Percentiles rank a stretch among this genome's conserved stretches.
Evolutionary conservation across 2,113 vertebrate genomes (phyloP).

Genomic region (Tupaia tana): DNA sequence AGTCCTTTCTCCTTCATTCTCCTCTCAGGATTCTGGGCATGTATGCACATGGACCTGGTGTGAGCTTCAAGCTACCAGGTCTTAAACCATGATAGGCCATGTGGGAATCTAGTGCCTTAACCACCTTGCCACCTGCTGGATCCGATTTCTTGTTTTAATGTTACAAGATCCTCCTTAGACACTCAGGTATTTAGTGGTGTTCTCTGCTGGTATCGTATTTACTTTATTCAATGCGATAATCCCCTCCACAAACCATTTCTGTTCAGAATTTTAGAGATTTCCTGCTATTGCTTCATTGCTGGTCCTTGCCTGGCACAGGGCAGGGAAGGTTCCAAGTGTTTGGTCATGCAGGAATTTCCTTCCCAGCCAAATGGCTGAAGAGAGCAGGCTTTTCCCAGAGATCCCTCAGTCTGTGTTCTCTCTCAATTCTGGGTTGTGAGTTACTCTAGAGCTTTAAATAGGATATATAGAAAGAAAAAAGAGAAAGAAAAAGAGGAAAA

Average conservation of each 20-base stretch:
- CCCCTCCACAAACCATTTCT: not conserved
- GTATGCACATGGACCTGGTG: too few relatives aligned
- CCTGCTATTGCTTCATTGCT: not conserved
- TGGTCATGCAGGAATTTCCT: not conserved
- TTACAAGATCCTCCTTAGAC: not conserved
- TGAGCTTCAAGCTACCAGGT: too few relatives aligned
- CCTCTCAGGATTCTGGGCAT: too few relatives aligned
- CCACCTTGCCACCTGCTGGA: too few relatives aligned
- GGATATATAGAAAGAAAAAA: not conserved
- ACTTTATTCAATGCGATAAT: not conserved
- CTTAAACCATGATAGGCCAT: too few relatives aligned
- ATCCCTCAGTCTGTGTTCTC: not conserved
- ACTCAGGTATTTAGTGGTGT: not conserved
- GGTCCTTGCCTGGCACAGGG: not conserved
- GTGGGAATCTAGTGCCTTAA: too few relatives aligned
- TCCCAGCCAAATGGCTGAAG: not conserved
- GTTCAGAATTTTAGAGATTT: slow-evolving; percentile 13
- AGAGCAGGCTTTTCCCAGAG: not conserved
- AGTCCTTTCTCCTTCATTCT: too few relatives aligned
- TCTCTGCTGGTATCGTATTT: not conserved
- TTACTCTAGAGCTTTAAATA: not conserved
- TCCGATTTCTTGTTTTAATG: not conserved
- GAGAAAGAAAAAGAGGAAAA: not conserved
- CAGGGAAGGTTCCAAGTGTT: not conserved
- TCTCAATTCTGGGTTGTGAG: not conserved